A percentile compares a stretch with the other conserved stretches of the same genome.
Conservation (phyloP, 2,888 invertebrate species). For the Latheticus oryzae region DNA sequence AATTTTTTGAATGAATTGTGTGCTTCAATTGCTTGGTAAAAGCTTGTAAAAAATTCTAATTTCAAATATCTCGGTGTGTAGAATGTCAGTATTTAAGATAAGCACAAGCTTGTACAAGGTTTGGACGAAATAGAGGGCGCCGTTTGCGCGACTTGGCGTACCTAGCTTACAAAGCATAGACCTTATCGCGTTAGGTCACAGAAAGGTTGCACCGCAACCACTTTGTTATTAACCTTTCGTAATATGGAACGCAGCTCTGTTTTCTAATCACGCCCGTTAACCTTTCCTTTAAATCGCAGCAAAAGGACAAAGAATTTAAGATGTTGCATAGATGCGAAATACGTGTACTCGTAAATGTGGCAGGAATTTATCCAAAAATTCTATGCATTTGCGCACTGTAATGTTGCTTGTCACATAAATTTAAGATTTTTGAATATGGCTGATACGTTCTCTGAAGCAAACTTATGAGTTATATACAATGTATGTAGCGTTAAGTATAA, state of each 20-base stretch:
- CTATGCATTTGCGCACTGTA: too few relatives aligned
- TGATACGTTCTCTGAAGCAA: too few relatives aligned
- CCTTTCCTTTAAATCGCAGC: conserved; percentile 47
- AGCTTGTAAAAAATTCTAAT: conserved; percentile 47
- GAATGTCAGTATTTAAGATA: conserved; percentile 54
- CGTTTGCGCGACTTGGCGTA: conserved; percentile 44
- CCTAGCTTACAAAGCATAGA: conserved; percentile 53
- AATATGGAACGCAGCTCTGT: conserved; percentile 52
- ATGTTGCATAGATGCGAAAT: too few relatives aligned
- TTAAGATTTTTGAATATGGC: too few relatives aligned
- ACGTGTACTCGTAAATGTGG: too few relatives aligned
- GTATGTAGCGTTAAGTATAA: conserved; percentile 9
- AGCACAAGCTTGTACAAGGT: conserved; percentile 52
- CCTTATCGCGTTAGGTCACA: conserved; percentile 60
- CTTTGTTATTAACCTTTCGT: conserved; percentile 62
- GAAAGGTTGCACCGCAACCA: conserved; percentile 61
- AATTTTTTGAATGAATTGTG: too few relatives aligned
- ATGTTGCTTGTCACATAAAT: too few relatives aligned
- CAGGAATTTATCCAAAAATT: too few relatives aligned
- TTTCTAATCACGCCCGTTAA: conserved; percentile 57
- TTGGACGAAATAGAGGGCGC: conserved; percentile 40
- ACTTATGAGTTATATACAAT: too few relatives aligned
- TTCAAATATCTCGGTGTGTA: conserved; percentile 51
- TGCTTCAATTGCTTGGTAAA: too few relatives aligned
- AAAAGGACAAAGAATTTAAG: too few relatives aligned